Conservation (phyloP, 1,140 invertebrate genomes). For the Trichomalopsis sarcophagae region DNA sequence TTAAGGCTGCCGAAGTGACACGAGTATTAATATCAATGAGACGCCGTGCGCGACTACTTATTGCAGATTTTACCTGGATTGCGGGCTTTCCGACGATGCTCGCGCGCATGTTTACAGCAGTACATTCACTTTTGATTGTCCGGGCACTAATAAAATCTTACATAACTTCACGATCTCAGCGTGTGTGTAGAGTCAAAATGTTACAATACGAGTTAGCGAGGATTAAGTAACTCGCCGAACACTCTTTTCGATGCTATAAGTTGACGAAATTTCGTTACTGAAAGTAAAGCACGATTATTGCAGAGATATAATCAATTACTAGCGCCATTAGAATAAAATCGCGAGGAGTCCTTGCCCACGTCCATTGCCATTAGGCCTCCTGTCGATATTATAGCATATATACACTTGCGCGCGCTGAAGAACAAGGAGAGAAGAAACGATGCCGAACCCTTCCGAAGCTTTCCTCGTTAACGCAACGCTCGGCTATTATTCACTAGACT, state of each 20-base stretch:
- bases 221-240: too few species aligned
- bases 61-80: background rate
- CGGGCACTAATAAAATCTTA: background rate
- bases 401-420: too few species aligned
- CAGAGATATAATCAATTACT: too few species aligned
- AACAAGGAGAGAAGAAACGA: background rate
- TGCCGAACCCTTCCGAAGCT: background rate
- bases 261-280: too few species aligned
- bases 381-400: background rate
- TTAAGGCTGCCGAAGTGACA: background rate
- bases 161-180: background rate
- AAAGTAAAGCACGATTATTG: too few species aligned
- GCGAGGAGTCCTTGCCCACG: background rate
- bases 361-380: background rate
- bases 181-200: too few species aligned
- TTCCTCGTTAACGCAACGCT: background rate
- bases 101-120: background rate
- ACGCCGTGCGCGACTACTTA: background rate
- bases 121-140: constrained; percentile 1
- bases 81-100: background rate
- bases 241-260: too few species aligned
- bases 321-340: background rate
- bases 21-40: constrained; percentile 3
- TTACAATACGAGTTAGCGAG: too few species aligned
- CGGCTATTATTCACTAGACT: background rate